These are phyloP conservation scores for Lepidocyrtinus sp. DNA, from an alignment of 2,888 invertebrate species.

Conservation along the genomic window DNA sequence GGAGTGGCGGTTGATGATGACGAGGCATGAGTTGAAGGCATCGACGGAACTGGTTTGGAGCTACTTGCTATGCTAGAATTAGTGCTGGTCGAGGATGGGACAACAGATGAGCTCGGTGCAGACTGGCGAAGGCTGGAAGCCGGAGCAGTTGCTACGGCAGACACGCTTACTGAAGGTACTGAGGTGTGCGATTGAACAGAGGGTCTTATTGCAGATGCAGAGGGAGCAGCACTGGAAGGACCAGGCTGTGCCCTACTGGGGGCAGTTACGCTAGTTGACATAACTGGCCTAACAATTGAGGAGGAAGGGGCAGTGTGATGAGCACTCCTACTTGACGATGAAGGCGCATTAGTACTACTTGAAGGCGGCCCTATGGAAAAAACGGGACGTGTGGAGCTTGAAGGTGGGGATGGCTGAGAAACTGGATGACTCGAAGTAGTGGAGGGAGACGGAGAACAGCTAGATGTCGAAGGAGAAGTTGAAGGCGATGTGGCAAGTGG, in stretches of 20 bases:
- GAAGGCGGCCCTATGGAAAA: constrained; percentile 55
- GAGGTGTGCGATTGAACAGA: constrained; percentile 49
- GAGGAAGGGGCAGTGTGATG: constrained; percentile 39
- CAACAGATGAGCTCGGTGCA: constrained; percentile 34
- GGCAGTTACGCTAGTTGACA: constrained; percentile 49
- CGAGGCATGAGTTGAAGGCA: constrained; percentile 70
- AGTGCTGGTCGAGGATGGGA: constrained; percentile 54
- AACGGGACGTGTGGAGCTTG: constrained; percentile 39
- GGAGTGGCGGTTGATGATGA: constrained; percentile 50
- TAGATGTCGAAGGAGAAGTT: constrained; percentile 35
- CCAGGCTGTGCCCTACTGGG: constrained; percentile 37
- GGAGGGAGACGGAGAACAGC: constrained; percentile 23
- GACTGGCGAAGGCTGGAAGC: constrained; percentile 38
- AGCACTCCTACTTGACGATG: constrained; percentile 36
- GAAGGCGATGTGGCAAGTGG: constrained; percentile 43
- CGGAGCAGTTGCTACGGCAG: constrained; percentile 24
- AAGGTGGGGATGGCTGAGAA: background rate
- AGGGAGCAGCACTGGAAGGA: constrained; percentile 21
- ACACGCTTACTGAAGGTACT: constrained; percentile 49
- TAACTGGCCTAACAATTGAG: constrained; percentile 41
- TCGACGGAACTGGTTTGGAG: constrained; percentile 69
- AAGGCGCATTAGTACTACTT: constrained; percentile 49
- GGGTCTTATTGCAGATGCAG: constrained; percentile 46
- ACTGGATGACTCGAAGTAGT: constrained; percentile 9
- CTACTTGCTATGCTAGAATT: constrained; percentile 50